phyloP scores from a whole-genome alignment of 2,113 vertebrate species.

The Synodontis membranacea region DNA sequence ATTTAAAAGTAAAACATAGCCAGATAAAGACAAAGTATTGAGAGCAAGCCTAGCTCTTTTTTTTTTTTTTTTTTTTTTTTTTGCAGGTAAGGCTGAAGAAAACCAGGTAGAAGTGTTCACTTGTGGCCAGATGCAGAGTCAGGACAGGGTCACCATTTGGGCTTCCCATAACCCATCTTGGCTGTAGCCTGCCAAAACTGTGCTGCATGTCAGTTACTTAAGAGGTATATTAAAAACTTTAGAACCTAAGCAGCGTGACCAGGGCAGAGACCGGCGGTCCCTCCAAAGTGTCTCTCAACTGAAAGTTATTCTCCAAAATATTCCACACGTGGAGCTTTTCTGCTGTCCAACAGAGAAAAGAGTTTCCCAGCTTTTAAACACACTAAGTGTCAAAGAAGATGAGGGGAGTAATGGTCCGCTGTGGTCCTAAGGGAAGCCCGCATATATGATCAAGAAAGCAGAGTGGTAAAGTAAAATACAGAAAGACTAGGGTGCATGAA shows the following conservation, averaged over 20 bases:
- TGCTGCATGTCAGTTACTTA: conserved; percentile 44
- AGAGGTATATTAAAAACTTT: conserved; percentile 43
- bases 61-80: conserved; percentile 6
- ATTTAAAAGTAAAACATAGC: conserved; percentile 30
- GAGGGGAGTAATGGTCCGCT: neutral
- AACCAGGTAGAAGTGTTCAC: conserved; percentile 14
- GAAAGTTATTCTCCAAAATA: conserved; percentile 24
- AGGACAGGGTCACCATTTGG: conserved; percentile 27
- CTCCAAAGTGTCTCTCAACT: neutral
- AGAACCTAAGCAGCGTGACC: conserved; percentile 45
- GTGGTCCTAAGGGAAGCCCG: conserved; percentile 37
- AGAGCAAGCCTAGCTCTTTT: conserved; percentile 17
- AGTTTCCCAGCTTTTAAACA: conserved; percentile 28
- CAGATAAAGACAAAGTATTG: conserved; percentile 34
- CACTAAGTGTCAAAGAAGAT: conserved; percentile 11
- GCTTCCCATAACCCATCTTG: conserved; percentile 17
- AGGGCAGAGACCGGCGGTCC: neutral
- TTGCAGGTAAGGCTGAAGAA: conserved; percentile 35
- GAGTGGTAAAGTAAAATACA: conserved; percentile 18
- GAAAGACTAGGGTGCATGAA: neutral
- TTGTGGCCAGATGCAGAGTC: neutral
- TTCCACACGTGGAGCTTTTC: conserved; percentile 11
- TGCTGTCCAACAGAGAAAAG: neutral
- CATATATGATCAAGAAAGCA: conserved; percentile 14
- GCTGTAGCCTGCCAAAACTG: conserved; percentile 38